phyloP scores from a whole-genome alignment of 1,140 invertebrate genomes.

The Cryptotermes secundus region DNA sequence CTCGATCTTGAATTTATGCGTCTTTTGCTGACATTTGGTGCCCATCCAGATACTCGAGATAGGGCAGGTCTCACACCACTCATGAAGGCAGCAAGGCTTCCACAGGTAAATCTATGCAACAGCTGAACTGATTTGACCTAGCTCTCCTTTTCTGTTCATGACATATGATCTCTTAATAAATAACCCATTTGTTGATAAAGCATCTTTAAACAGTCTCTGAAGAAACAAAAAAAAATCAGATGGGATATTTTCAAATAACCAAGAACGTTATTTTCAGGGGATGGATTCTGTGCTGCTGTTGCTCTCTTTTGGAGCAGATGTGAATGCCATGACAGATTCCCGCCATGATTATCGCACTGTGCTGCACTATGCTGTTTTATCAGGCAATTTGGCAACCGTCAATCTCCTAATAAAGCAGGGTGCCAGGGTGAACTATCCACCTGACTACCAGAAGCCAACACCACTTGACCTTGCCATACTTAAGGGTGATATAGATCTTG shows the following conservation, averaged over 20 bases:
- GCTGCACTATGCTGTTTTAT: constrained; percentile 83
- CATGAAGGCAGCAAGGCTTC: constrained; percentile 81
- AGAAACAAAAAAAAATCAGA: too few species aligned
- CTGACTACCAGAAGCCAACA: constrained; percentile 75
- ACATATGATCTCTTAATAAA: too few species aligned
- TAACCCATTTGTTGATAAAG: too few species aligned
- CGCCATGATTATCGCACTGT: constrained; percentile 81
- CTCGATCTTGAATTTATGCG: constrained; percentile 78
- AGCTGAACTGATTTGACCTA: too few species aligned
- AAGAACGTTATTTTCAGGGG: constrained; percentile 53
- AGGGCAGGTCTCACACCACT: constrained; percentile 80
- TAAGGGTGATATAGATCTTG: constrained; percentile 73
- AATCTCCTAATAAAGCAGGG: constrained; percentile 81
- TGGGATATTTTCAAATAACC: too few species aligned
- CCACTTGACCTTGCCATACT: constrained; percentile 82
- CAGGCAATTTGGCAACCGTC: constrained; percentile 74
- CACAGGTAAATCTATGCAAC: constrained; percentile 56
- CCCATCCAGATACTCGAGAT: constrained; percentile 81
- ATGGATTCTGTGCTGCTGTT: constrained; percentile 74
- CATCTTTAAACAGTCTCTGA: too few species aligned
- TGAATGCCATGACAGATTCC: constrained; percentile 77
- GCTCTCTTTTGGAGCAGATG: constrained; percentile 76
- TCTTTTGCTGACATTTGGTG: constrained; percentile 78
- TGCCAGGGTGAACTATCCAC: constrained; percentile 65
- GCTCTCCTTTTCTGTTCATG: too few species aligned